These are phyloP conservation scores for Ichneumon xanthorius DNA, from an alignment of 2,888 invertebrate species.

Conservation along the genomic window DNA sequence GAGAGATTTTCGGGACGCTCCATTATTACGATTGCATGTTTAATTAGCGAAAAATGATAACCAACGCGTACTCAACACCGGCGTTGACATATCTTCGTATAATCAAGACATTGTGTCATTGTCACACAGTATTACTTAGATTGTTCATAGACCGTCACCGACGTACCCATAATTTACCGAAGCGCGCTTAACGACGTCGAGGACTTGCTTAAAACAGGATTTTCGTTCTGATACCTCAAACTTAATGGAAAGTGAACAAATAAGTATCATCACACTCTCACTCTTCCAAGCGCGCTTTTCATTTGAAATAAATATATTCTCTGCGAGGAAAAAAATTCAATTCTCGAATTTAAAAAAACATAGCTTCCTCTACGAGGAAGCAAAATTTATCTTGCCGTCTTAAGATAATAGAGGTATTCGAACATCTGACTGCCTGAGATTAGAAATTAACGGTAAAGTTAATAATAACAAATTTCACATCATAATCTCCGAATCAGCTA, in stretches of 20 bases:
- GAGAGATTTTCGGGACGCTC: not conserved
- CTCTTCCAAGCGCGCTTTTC: not conserved
- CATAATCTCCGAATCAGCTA: constrained; percentile 34
- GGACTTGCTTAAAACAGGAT: not conserved
- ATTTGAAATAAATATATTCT: not conserved
- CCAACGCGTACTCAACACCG: not conserved
- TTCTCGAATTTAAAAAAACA: not conserved
- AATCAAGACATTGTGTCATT: not conserved
- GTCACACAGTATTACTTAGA: not conserved
- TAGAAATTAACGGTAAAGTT: not conserved
- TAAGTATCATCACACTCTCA: not conserved
- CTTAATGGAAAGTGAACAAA: not conserved
- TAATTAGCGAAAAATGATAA: not conserved
- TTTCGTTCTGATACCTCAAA: not conserved
- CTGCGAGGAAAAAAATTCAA: not conserved
- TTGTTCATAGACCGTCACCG: not conserved
- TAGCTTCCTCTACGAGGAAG: not conserved
- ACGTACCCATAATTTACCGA: not conserved
- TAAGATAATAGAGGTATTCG: too few relatives aligned
- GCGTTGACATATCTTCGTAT: not conserved
- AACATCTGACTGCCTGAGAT: not conserved
- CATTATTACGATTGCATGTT: not conserved
- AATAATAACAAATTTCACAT: not conserved
- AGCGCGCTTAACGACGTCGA: not conserved
- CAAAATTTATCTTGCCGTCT: too few relatives aligned